These are phyloP conservation scores for Parauchenoglanis punctatus DNA, from an alignment of 2,797 vertebrate genomes.

Conservation along the genomic window DNA sequence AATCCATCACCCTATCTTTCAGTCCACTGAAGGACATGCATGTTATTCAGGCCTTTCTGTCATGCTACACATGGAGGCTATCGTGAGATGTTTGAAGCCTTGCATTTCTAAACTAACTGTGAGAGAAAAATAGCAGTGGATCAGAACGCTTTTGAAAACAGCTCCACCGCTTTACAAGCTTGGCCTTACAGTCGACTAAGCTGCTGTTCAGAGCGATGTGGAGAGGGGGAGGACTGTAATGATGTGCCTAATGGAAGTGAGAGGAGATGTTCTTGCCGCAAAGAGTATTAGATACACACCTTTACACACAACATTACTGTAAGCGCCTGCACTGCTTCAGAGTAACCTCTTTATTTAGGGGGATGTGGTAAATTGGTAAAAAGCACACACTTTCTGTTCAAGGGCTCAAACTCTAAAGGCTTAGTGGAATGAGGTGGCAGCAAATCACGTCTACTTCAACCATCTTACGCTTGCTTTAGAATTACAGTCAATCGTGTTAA, in stretches of 20 bases:
- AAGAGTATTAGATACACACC: constrained; percentile 29
- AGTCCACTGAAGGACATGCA: constrained; percentile 32
- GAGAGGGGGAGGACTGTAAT: constrained; percentile 21
- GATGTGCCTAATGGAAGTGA: constrained; percentile 24
- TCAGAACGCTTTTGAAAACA: constrained; percentile 31
- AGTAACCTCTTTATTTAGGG: constrained; percentile 23
- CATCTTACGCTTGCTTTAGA: not conserved
- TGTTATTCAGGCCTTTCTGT: constrained; percentile 47
- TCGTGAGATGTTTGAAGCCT: constrained; percentile 41
- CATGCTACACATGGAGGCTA: constrained; percentile 27
- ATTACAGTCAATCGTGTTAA: not conserved
- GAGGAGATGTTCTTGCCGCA: constrained; percentile 2
- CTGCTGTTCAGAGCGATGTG: not conserved
- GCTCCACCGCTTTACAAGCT: constrained; percentile 28
- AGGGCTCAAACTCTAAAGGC: constrained; percentile 17
- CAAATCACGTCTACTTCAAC: not conserved
- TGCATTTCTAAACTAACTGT: constrained; percentile 38
- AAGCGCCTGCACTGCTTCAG: constrained; percentile 19
- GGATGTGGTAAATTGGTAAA: constrained; percentile 23
- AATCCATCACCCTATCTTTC: constrained; percentile 20
- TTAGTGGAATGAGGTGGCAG: not conserved
- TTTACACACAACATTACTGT: constrained; percentile 35
- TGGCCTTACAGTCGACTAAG: constrained; percentile 30
- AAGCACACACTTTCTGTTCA: constrained; percentile 10
- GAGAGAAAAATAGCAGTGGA: constrained; percentile 21